These are phyloP conservation scores for Mareca penelope DNA, from an alignment of 2,797 vertebrate species.

Conservation along the genomic window DNA sequence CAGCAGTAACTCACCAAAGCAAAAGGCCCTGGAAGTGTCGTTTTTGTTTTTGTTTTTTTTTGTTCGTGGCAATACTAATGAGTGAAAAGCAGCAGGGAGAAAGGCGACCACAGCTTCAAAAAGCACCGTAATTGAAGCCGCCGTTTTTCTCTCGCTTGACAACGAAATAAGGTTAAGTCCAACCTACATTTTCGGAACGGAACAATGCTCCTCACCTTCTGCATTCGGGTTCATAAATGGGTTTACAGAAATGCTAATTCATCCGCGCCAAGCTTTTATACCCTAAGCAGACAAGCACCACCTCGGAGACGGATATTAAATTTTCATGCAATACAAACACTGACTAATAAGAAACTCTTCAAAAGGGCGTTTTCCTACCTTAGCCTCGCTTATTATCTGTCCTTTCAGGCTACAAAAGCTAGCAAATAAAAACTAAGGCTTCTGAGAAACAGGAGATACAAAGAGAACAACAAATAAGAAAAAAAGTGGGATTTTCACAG, in stretches of 20 bases:
- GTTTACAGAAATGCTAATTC: constrained; percentile 1
- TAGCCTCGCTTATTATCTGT: neutral
- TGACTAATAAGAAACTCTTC: constrained; percentile 6
- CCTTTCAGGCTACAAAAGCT: neutral
- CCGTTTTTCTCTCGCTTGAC: neutral
- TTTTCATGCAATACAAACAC: constrained; percentile 23
- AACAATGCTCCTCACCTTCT: neutral
- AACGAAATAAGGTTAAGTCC: neutral
- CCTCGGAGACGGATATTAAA: neutral
- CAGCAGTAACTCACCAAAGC: neutral
- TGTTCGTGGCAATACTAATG: neutral
- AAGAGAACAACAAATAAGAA: neutral
- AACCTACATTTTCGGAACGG: neutral
- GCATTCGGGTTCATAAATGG: neutral
- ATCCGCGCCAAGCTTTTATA: neutral
- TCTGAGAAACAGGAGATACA: neutral
- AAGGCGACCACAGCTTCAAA: neutral
- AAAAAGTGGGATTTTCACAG: neutral
- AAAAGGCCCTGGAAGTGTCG: neutral
- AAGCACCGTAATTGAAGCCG: neutral
- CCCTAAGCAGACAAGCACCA: neutral
- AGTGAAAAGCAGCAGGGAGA: neutral
- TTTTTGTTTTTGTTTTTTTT: too few species aligned
- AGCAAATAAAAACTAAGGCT: neutral
- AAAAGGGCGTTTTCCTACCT: neutral